phyloP scores from a whole-genome alignment of 1,140 invertebrate genomes.

The Drosophila virilis region DNA sequence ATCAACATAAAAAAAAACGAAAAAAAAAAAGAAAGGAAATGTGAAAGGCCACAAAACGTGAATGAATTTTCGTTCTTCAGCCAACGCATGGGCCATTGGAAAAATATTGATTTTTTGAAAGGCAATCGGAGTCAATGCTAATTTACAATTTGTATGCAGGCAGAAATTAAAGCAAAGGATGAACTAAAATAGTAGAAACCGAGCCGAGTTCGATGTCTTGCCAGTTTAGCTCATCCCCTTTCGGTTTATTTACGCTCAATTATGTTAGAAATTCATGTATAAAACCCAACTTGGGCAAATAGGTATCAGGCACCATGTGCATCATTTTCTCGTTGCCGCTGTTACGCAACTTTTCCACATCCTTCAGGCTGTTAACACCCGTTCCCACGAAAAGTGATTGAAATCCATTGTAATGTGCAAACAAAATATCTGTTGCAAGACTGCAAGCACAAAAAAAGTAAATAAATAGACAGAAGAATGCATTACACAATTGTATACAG shows the following conservation, averaged over 20 bases:
- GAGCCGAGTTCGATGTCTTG: not conserved
- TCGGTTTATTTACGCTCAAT: constrained; percentile 9
- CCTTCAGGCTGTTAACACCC: constrained; percentile 41
- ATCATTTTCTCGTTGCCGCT: constrained; percentile 31
- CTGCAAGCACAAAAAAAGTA: constrained; percentile 17
- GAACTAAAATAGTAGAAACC: not conserved
- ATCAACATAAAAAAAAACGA: too few species aligned
- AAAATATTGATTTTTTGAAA: constrained; percentile 59
- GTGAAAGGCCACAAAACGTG: constrained; percentile 19
- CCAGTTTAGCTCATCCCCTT: not conserved
- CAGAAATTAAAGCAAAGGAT: not conserved
- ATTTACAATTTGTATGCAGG: constrained; percentile 65
- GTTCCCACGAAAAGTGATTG: constrained; percentile 63
- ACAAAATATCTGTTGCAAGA: constrained; percentile 52
- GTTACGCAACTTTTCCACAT: constrained; percentile 34
- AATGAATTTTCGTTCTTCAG: constrained; percentile 10
- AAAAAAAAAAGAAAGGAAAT: constrained; percentile 9
- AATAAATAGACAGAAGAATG: too few species aligned
- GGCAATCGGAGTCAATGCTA: constrained; percentile 37
- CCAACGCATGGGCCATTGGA: not conserved
- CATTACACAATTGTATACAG: too few species aligned
- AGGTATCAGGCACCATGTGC: constrained; percentile 51
- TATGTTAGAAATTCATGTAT: constrained; percentile 54
- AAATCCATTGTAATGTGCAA: constrained; percentile 59
- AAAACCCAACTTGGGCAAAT: constrained; percentile 48